Evolutionary conservation across 1,140 invertebrate species (phyloP), one percentile per base, ranked within the genome.

Genomic region (Rhopalosiphum maidis): DNA sequence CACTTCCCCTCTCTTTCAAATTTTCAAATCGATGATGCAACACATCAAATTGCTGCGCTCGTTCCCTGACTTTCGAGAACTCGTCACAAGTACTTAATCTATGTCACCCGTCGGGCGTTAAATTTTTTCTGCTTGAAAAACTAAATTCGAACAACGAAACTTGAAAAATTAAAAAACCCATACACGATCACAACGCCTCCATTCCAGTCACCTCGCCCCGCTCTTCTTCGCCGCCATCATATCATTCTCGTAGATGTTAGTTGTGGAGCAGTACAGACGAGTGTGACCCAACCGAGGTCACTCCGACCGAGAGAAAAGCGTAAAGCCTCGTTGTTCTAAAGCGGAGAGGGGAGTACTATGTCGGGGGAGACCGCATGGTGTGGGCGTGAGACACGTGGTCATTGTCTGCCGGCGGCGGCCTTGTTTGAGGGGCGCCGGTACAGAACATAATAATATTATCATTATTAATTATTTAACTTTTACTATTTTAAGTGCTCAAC

Each of bases 301-400:
- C 54, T 54, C 18, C 48, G 46, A 18, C 6, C 23, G 41, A 41
- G 35, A 41, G 37, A 25, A 41, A 41, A 83, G 35, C 35, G 82
- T 35, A 9, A 41, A 83, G 35, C 7, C 35, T 83, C 35, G 82
- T 82, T 21, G n/a, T 7, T 30, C 9, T 15, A 60, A 8, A 15
- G n/a, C 5, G 5, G 0, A 15, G 15, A 18, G 60, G 5, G 60
- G 30, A 15, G 60, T 3, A 15, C 25, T 15, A 30, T n/a, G 60
- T 68, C 30, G 25, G 60, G 25, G 25, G 60, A 77, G 15, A 77
- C 60, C 60, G 30, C n/a, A 35, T 35, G 30, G 60, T n/a, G 90
- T 92, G 68, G 60, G 68, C 68, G 68, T 6, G n/a, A 92, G 23
- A n/a, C 90, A 92, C 90, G 90, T 92, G 90, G 90, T 92, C n/a